A percentile compares a stretch with the other conserved stretches of the same genome.
These are phyloP conservation scores for Aplysina aerophoba DNA, from an alignment of 37 sponge, comb jelly and placozoan genomes.

Conservation along the genomic window DNA sequence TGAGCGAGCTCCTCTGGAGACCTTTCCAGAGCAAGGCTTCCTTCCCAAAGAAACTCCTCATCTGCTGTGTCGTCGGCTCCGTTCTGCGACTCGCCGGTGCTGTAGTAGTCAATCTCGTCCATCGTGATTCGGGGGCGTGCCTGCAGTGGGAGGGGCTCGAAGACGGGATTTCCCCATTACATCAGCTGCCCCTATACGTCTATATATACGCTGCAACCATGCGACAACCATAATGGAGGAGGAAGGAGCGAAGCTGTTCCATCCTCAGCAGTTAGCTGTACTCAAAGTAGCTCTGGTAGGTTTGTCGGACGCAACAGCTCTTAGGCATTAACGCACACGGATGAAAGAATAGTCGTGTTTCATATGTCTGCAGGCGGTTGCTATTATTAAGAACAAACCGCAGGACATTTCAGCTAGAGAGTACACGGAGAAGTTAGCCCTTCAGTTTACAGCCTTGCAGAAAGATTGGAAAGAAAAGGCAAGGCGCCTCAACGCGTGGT, in stretches of 20 bases:
- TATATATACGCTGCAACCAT: too few relatives aligned
- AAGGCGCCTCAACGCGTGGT: not conserved
- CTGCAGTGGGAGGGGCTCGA: not conserved
- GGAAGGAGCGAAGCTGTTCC: not conserved
- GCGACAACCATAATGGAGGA: too few relatives aligned
- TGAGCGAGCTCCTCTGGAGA: constrained; percentile 13
- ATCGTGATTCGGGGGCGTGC: not conserved
- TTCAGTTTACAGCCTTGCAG: constrained; percentile 54
- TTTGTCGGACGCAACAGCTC: too few relatives aligned
- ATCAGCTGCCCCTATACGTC: too few relatives aligned
- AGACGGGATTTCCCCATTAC: not conserved
- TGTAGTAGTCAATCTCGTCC: constrained; percentile 26
- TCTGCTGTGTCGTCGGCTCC: not conserved
- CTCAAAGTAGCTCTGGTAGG: constrained; percentile 76
- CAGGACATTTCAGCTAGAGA: constrained; percentile 37
- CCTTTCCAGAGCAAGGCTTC: not conserved
- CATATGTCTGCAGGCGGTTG: constrained; percentile 52
- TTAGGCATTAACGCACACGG: not conserved
- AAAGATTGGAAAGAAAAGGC: constrained; percentile 54
- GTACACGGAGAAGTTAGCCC: constrained; percentile 49
- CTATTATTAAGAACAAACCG: constrained; percentile 65
- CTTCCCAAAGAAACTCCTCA: constrained; percentile 4
- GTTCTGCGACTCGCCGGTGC: too few relatives aligned
- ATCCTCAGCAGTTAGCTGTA: constrained; percentile 48
- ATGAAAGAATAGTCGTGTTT: not conserved